phyloP scores from a whole-genome alignment of 2,888 invertebrate species.

The Hirtodrosophila alboralis region DNA sequence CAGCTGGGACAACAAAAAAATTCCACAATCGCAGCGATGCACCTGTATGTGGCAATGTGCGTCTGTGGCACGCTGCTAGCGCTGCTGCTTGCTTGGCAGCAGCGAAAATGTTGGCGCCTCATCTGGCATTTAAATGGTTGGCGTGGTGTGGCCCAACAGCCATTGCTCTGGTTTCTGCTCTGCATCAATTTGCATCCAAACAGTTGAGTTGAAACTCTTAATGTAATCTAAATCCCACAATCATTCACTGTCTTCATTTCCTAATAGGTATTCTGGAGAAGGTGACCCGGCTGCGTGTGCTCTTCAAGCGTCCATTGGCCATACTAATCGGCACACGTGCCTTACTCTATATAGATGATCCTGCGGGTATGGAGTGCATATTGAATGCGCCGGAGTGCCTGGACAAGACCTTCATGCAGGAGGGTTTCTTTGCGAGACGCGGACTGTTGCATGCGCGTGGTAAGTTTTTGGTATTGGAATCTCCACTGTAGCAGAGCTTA shows the following conservation, averaged over 20 bases:
- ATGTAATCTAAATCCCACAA: too few relatives aligned
- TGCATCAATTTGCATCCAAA: slow-evolving; percentile 79
- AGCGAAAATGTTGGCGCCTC: slow-evolving; percentile 79
- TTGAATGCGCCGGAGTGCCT: slow-evolving; percentile 81
- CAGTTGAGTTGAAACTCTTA: slow-evolving; percentile 63
- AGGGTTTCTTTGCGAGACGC: slow-evolving; percentile 81
- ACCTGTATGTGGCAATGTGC: slow-evolving; percentile 61
- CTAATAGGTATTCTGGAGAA: slow-evolving; percentile 72
- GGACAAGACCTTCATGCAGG: slow-evolving; percentile 82
- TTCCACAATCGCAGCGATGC: slow-evolving; percentile 41
- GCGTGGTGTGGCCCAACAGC: slow-evolving; percentile 80
- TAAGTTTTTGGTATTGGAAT: too few relatives aligned
- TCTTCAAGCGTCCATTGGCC: slow-evolving; percentile 77
- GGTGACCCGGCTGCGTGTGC: slow-evolving; percentile 64
- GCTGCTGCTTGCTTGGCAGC: slow-evolving; percentile 67
- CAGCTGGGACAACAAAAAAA: slow-evolving; percentile 1
- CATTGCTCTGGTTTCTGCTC: slow-evolving; percentile 78
- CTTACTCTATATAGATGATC: slow-evolving; percentile 81
- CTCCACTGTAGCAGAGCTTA: too few relatives aligned
- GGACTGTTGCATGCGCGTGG: slow-evolving; percentile 81
- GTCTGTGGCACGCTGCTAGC: slow-evolving; percentile 60
- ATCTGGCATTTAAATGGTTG: slow-evolving; percentile 82
- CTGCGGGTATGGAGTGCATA: slow-evolving; percentile 77
- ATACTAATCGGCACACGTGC: slow-evolving; percentile 77
- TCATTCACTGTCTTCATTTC: background rate